These are phyloP conservation scores for Scylla paramamosain DNA, from an alignment of 1,140 invertebrate genomes.

Conservation along the genomic window DNA sequence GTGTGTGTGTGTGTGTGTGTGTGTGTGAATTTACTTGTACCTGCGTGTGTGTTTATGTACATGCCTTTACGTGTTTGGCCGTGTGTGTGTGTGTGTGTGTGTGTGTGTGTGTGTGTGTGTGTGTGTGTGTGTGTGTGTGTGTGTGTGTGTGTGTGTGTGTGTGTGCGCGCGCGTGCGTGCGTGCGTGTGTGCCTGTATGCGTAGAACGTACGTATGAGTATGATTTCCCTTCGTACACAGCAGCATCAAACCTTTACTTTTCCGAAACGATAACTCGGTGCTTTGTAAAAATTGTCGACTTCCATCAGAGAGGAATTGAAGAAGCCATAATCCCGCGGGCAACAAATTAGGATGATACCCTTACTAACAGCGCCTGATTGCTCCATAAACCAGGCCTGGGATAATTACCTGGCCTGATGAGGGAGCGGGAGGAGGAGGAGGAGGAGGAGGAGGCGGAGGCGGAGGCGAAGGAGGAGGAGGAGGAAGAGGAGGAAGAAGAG, in stretches of 20 bases:
- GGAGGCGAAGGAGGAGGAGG: background rate
- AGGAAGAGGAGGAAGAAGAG: background rate
- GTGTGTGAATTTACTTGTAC: no score
- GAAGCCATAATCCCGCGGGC: constrained; percentile 37
- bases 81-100: background rate
- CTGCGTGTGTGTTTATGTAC: background rate
- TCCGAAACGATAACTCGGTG: background rate
- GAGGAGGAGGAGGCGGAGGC: background rate
- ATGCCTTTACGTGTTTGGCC: background rate
- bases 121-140: background rate
- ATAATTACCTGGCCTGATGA: background rate
- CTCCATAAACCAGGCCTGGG: constrained; percentile 52
- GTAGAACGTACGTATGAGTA: background rate
- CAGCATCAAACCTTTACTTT: constrained; percentile 23
- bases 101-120: background rate
- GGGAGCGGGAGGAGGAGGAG: background rate
- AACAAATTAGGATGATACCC: constrained; percentile 50
- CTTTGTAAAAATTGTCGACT: constrained; percentile 44
- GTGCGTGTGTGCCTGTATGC: background rate
- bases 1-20: no score
- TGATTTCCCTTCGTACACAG: background rate
- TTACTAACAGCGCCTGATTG: constrained; percentile 47
- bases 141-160: background rate
- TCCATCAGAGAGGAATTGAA: constrained; percentile 43
- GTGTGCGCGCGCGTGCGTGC: background rate